Conservation (phyloP, 2,113 vertebrate species). For the Pelmatolapia mariae region DNA sequence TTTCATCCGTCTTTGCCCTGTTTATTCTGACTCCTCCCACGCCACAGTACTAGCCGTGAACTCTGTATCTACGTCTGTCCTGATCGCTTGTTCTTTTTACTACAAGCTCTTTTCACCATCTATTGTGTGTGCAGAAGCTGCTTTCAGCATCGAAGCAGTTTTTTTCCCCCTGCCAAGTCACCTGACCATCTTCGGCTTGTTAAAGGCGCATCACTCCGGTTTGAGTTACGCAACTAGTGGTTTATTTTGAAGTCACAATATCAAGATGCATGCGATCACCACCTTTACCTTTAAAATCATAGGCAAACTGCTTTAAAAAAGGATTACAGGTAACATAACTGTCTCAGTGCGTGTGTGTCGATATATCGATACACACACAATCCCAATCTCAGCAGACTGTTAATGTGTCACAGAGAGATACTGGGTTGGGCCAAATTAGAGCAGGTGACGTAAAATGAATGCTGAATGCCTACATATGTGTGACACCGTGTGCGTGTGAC, state of each 20-base stretch:
- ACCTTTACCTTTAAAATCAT: background rate
- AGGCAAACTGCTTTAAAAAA: background rate
- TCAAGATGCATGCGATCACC: background rate
- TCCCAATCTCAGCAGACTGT: background rate
- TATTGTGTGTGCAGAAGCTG: background rate
- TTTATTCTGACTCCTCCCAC: conserved; percentile 10
- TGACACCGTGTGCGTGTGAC: background rate
- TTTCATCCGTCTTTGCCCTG: background rate
- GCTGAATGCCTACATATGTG: background rate
- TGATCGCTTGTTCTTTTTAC: background rate
- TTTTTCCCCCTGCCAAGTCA: conserved; percentile 43
- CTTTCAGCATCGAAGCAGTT: conserved; percentile 27
- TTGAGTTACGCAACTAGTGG: background rate
- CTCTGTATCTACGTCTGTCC: background rate
- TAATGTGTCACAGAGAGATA: background rate
- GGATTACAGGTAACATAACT: background rate
- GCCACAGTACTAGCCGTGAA: background rate
- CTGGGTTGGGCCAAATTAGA: background rate
- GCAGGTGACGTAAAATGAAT: conserved; percentile 8
- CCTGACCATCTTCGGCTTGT: conserved; percentile 45
- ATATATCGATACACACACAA: background rate
- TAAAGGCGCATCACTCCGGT: conserved; percentile 53
- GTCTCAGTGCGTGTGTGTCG: background rate
- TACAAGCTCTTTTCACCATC: background rate
- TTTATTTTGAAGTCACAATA: background rate